Conservation (phyloP, 2,113 vertebrate species). For the Channa argus region DNA sequence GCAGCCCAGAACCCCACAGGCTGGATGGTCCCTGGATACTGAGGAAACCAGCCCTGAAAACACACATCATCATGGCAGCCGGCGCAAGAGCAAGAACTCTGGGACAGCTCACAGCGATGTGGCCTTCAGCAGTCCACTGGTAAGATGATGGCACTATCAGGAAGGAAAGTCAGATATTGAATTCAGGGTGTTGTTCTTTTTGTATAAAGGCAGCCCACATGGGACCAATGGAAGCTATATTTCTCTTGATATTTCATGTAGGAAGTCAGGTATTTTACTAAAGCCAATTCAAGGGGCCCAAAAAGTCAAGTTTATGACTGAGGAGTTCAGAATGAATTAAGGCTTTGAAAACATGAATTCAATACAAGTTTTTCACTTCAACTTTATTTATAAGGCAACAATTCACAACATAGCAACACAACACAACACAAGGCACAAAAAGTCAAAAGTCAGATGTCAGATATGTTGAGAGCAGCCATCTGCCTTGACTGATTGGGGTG, state of each 20-base stretch:
- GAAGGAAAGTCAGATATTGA: conserved; percentile 3
- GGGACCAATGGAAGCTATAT: conserved; percentile 18
- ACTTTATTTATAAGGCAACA: too few relatives aligned
- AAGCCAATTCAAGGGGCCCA: too few relatives aligned
- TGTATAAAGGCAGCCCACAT: not conserved
- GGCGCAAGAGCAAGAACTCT: conserved; percentile 49
- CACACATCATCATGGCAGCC: conserved; percentile 15
- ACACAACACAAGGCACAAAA: too few relatives aligned
- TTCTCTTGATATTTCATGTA: conserved; percentile 50
- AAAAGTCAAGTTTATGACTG: not conserved
- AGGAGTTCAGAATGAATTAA: not conserved
- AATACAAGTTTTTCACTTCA: too few relatives aligned
- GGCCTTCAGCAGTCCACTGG: conserved; percentile 84
- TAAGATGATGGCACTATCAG: conserved; percentile 46
- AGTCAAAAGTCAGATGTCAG: too few relatives aligned
- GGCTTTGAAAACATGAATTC: too few relatives aligned
- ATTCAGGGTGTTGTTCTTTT: not conserved
- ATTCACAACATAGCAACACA: too few relatives aligned
- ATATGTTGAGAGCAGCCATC: too few relatives aligned
- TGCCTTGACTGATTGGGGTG: too few relatives aligned
- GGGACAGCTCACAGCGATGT: conserved; percentile 52
- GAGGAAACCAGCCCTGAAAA: conserved; percentile 37
- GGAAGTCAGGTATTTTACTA: not conserved
- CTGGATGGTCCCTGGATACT: conserved; percentile 62
- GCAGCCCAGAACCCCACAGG: conserved; percentile 18